Conservation (phyloP, 2,888 invertebrate genomes). For the Liodrosophila aerea region DNA sequence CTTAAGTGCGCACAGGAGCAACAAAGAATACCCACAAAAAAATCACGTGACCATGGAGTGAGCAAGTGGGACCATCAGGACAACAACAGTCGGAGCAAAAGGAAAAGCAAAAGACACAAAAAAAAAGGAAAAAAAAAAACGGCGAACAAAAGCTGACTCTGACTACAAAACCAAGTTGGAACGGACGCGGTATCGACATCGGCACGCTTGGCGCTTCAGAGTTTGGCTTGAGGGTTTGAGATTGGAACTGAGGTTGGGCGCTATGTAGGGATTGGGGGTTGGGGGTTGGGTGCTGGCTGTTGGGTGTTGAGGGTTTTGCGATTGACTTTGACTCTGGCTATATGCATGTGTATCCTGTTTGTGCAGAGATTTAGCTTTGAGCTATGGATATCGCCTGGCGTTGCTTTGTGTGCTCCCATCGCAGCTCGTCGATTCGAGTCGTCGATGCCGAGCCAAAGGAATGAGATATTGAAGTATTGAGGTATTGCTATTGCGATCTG, state of each 20-base stretch:
- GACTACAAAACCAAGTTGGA: constrained; percentile 70
- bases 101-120: constrained; percentile 1
- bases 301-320: constrained; percentile 19
- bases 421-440: constrained; percentile 63
- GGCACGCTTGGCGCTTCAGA: constrained; percentile 49
- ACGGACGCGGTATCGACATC: constrained; percentile 60
- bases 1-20: constrained; percentile 55
- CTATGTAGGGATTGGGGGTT: background rate
- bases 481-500: constrained; percentile 27
- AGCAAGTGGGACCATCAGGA: constrained; percentile 4
- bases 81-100: constrained; percentile 20
- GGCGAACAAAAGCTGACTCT: constrained; percentile 61
- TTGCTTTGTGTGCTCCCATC: constrained; percentile 42
- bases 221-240: constrained; percentile 26
- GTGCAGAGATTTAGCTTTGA: constrained; percentile 79
- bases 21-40: constrained; percentile 51
- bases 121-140: constrained; percentile 24
- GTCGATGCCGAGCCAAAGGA: constrained; percentile 20
- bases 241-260: background rate
- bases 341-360: constrained; percentile 62
- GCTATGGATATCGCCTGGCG: constrained; percentile 73
- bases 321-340: constrained; percentile 64
- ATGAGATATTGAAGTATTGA: constrained; percentile 25
- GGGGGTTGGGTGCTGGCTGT: background rate
- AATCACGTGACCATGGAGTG: constrained; percentile 30